Conservation (phyloP, 1,140 invertebrate genomes). For the Eciton burchellii region DNA sequence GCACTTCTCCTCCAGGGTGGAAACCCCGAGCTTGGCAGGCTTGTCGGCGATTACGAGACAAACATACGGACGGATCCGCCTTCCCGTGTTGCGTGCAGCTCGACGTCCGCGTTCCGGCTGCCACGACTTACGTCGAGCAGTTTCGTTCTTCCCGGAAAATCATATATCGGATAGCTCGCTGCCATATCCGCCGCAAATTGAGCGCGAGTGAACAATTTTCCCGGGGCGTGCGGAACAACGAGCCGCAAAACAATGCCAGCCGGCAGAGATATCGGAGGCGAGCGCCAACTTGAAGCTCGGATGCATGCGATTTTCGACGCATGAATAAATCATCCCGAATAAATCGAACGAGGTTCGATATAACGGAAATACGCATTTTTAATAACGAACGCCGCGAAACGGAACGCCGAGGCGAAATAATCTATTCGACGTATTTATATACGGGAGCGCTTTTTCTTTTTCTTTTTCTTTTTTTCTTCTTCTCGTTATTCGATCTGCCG, state of each 20-base stretch:
- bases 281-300: background rate
- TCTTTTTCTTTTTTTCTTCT: too few relatives aligned
- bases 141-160: conserved; percentile 43
- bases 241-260: conserved; percentile 61
- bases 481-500: too few relatives aligned
- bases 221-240: conserved; percentile 41
- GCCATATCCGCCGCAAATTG: conserved; percentile 56
- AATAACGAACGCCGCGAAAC: background rate
- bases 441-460: too few relatives aligned
- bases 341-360: background rate
- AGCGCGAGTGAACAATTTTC: conserved; percentile 60
- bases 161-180: conserved; percentile 55
- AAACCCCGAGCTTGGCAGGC: conserved; percentile 21
- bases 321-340: background rate
- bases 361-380: background rate
- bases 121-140: conserved; percentile 27
- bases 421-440: too few relatives aligned
- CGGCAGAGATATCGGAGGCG: conserved; percentile 13
- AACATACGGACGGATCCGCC: conserved; percentile 24
- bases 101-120: conserved; percentile 39
- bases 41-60: conserved; percentile 24
- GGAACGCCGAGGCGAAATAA: background rate
- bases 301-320: conserved; percentile 24
- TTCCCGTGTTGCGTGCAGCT: conserved; percentile 1
- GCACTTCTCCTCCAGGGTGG: conserved; percentile 31